Evolutionary conservation across 2,888 invertebrate species (phyloP).

Genomic region (Dendrolimus pini): DNA sequence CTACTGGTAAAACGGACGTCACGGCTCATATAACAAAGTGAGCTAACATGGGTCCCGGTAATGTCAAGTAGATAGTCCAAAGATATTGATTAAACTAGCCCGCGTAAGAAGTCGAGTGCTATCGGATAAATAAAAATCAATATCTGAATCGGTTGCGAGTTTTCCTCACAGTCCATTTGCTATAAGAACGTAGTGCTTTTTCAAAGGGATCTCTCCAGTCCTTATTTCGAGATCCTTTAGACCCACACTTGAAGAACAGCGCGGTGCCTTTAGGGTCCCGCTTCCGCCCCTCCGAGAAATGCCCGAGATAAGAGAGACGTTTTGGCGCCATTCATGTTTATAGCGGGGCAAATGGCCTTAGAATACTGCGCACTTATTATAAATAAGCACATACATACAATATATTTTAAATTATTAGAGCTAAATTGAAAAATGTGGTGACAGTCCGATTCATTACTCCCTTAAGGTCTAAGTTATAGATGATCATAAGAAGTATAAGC

Average conservation of each 20-base stretch:
- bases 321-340: constrained; percentile 76
- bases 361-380: constrained; percentile 72
- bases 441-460: too few species aligned
- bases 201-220: constrained; percentile 58
- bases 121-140: constrained; percentile 69
- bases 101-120: constrained; percentile 26
- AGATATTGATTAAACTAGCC: constrained; percentile 37
- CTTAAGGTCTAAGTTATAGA: too few species aligned
- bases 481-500: too few species aligned
- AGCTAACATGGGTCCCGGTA: constrained; percentile 14
- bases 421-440: not conserved
- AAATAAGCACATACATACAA: constrained; percentile 58
- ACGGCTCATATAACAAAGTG: constrained; percentile 17
- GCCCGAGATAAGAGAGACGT: constrained; percentile 75
- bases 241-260: constrained; percentile 67
- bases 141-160: constrained; percentile 63
- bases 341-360: constrained; percentile 70
- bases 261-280: constrained; percentile 56
- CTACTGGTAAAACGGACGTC: constrained; percentile 8
- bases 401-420: constrained; percentile 29
- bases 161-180: constrained; percentile 72
- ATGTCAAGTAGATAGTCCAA: constrained; percentile 14
- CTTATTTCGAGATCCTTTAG: constrained; percentile 73
- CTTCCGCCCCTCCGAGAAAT: constrained; percentile 71
- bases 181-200: constrained; percentile 63